Evolutionary conservation across 1,140 invertebrate species (phyloP).

Genomic region (Trichonephila clavata): DNA sequence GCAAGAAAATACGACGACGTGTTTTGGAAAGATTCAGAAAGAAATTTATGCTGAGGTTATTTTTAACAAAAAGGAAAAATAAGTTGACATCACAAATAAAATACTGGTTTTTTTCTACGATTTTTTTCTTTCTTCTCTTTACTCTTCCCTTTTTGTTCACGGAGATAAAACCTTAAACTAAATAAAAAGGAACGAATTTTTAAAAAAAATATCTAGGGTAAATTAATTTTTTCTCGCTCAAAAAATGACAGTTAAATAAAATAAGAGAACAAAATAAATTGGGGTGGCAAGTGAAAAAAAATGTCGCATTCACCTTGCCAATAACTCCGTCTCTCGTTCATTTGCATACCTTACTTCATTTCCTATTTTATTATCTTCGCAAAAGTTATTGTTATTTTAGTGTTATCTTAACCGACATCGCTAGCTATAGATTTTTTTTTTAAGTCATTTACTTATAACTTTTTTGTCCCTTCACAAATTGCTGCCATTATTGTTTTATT

Average conservation of each 20-base stretch:
- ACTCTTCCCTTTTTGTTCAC: no score
- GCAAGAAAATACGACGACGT: background rate
- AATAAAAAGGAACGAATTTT: background rate
- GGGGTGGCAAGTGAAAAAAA: background rate
- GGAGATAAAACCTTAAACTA: background rate
- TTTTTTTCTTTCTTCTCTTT: no score
- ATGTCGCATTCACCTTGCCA: background rate
- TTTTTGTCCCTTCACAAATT: background rate
- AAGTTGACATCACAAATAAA: background rate
- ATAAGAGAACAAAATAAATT: background rate
- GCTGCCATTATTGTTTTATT: background rate
- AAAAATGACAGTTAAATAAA: background rate
- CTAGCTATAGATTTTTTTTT: background rate
- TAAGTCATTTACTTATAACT: background rate
- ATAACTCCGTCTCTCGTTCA: background rate
- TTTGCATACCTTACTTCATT: background rate
- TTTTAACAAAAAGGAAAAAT: background rate
- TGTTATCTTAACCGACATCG: slow-evolving; percentile 13
- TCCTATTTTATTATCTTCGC: background rate
- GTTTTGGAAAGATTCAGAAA: background rate
- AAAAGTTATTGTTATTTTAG: slow-evolving; percentile 15
- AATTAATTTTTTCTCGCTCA: background rate
- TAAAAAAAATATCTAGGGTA: background rate
- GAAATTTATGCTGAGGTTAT: background rate
- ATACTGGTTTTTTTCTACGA: no score